Percentiles rank a stretch among this genome's conserved stretches.
Conservation (phyloP, 2,113 vertebrate species). For the Tinamus guttatus region DNA sequence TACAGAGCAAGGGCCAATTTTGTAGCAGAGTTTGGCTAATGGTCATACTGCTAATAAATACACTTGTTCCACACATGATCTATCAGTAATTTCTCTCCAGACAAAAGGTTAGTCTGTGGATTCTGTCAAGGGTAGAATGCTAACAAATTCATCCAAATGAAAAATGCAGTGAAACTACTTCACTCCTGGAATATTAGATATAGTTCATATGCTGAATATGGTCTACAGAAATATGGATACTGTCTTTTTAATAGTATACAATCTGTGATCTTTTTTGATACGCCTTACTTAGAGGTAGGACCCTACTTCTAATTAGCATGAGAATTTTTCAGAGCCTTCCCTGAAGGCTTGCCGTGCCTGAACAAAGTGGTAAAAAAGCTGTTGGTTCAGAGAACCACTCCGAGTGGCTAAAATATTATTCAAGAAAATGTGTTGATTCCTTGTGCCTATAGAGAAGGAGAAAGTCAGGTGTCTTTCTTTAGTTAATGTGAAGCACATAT, state of each 20-base stretch:
- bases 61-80: not conserved
- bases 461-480: not conserved
- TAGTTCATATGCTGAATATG: not conserved
- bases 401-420: not conserved
- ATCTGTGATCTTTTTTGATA: not conserved
- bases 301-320: not conserved
- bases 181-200: not conserved
- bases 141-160: not conserved
- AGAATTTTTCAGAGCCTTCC: not conserved
- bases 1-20: not conserved
- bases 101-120: not conserved
- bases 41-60: not conserved
- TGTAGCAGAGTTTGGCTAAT: not conserved
- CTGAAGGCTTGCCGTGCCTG: not conserved
- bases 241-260: not conserved
- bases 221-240: not conserved
- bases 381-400: not conserved
- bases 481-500: not conserved
- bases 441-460: not conserved
- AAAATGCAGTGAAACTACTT: not conserved
- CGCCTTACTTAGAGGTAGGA: not conserved
- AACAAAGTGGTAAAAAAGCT: not conserved
- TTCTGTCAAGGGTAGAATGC: not conserved
- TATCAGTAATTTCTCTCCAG: not conserved
- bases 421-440: not conserved